phyloP scores from a whole-genome alignment of 2,888 invertebrate genomes.

The Amphimallon solstitiale region DNA sequence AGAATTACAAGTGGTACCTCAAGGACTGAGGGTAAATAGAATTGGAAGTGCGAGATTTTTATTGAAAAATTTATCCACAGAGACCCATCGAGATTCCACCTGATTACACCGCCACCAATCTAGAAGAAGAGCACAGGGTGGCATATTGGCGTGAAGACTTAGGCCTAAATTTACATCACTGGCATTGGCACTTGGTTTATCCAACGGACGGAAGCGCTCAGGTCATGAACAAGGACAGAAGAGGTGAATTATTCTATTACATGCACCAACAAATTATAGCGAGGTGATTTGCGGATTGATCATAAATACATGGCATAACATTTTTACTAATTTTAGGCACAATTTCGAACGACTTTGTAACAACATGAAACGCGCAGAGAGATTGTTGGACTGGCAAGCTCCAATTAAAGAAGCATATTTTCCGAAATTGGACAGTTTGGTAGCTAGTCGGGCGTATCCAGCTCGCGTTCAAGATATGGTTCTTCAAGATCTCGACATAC shows the following conservation, averaged over 20 bases:
- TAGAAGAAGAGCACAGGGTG: constrained; percentile 81
- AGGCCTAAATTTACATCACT: constrained; percentile 87
- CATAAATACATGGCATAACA: too few relatives aligned
- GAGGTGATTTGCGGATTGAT: constrained; percentile 60
- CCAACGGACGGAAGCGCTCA: constrained; percentile 73
- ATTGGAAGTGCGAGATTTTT: not conserved
- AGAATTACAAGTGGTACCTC: constrained; percentile 71
- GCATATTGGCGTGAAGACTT: constrained; percentile 89
- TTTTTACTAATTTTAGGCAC: constrained; percentile 66
- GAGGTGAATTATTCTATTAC: constrained; percentile 83
- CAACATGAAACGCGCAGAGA: constrained; percentile 70
- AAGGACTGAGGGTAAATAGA: constrained; percentile 71
- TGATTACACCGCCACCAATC: constrained; percentile 79
- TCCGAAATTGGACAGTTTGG: constrained; percentile 82
- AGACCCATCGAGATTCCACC: constrained; percentile 74
- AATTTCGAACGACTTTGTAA: constrained; percentile 82
- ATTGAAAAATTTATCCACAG: constrained; percentile 58
- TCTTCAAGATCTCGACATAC: constrained; percentile 72
- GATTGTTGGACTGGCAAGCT: constrained; percentile 72
- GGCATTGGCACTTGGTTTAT: constrained; percentile 93
- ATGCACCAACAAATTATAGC: constrained; percentile 78
- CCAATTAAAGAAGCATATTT: constrained; percentile 85
- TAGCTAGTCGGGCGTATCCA: constrained; percentile 81
- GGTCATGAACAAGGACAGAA: constrained; percentile 78
- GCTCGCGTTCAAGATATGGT: constrained; percentile 70